phyloP scores from a whole-genome alignment of 2,113 vertebrate genomes.

The Hucho hucho region DNA sequence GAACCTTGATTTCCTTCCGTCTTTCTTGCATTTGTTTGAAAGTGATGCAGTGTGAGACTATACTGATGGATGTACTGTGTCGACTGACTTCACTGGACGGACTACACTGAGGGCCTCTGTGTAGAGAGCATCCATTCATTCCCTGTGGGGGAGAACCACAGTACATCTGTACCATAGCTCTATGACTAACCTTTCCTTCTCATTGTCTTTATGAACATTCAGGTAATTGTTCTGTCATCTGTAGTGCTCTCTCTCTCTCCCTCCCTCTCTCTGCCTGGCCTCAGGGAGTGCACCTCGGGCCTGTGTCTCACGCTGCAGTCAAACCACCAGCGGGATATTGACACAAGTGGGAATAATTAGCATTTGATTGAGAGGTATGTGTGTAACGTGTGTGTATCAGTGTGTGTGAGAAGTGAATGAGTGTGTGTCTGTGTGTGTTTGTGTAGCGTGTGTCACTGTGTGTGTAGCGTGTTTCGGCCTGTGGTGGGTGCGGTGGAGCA shows the following conservation, averaged over 20 bases:
- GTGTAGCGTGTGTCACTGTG: no score
- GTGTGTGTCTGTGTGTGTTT: conserved; percentile 9
- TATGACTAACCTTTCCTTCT: not conserved
- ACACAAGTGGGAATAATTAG: conserved; percentile 58
- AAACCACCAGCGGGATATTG: conserved; percentile 48
- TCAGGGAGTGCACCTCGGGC: conserved; percentile 10
- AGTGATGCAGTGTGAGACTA: no score
- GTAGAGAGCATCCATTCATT: not conserved
- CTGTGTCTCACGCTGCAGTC: conserved; percentile 37
- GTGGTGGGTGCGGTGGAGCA: no score
- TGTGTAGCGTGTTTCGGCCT: no score
- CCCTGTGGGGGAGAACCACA: not conserved
- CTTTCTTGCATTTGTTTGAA: no score
- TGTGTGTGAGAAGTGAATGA: no score
- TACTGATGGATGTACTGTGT: no score
- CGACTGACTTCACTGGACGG: no score
- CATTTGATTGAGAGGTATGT: conserved; percentile 40
- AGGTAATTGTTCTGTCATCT: no score
- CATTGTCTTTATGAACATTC: not conserved
- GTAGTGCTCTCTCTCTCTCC: not conserved
- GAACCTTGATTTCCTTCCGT: no score
- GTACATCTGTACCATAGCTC: not conserved
- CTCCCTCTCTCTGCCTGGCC: not conserved
- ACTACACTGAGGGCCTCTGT: no score
- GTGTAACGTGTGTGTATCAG: not conserved